phyloP scores from a whole-genome alignment of 2,888 invertebrate species.

The Tinea trinotella region DNA sequence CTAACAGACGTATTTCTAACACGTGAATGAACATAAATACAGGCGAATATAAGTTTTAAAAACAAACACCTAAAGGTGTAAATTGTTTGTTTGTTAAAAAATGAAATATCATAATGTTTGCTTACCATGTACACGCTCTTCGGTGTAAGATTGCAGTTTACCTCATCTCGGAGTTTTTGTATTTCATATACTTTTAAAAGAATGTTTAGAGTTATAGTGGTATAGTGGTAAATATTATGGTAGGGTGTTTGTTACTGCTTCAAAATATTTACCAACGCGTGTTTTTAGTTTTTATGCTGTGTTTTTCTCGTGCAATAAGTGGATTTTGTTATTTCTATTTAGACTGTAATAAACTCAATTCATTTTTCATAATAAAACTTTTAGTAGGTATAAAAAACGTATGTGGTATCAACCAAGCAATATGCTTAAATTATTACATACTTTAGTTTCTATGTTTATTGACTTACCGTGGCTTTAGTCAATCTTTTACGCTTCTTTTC shows the following conservation, averaged over 20 bases:
- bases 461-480: no score
- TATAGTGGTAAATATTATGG: background rate
- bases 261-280: background rate
- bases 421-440: no score
- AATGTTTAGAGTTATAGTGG: background rate
- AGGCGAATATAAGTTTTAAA: background rate
- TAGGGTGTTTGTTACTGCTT: background rate
- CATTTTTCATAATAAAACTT: no score
- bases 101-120: slow-evolving; percentile 4
- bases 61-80: background rate
- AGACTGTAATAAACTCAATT: no score
- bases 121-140: background rate
- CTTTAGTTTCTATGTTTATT: no score
- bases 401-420: no score
- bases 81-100: background rate
- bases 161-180: background rate
- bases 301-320: no score
- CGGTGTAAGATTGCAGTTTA: background rate
- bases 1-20: slow-evolving; percentile 17
- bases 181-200: background rate
- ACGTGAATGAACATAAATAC: background rate
- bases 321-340: no score
- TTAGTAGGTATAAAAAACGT: no score
- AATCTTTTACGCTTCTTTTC: no score
- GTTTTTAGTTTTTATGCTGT: background rate